phyloP scores from a whole-genome alignment of 2,888 invertebrate genomes.

The Nysson spinosus region DNA sequence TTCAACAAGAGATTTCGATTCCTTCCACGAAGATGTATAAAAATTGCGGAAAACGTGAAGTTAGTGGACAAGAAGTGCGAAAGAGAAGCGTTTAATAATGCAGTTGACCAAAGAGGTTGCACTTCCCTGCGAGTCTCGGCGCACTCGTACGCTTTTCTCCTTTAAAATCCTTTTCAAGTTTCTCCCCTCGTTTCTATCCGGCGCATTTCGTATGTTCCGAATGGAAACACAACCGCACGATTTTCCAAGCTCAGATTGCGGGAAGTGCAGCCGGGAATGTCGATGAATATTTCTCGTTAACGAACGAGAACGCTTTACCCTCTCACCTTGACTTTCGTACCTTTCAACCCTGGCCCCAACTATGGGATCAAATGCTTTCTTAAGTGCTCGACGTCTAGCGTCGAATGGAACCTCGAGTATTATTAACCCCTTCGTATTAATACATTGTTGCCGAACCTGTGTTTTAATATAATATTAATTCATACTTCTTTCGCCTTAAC shows the following conservation, averaged over 20 bases:
- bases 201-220: too few relatives aligned
- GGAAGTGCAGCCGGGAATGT: neutral
- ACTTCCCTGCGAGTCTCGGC: neutral
- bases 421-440: too few relatives aligned
- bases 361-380: neutral
- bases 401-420: neutral
- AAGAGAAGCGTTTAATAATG: neutral
- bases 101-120: neutral
- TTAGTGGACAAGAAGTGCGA: neutral
- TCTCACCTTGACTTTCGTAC: conserved; percentile 38
- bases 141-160: conserved; percentile 5
- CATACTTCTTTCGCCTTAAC: neutral
- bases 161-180: neutral
- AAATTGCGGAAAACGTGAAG: too few relatives aligned
- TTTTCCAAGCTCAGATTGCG: too few relatives aligned
- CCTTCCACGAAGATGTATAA: too few relatives aligned
- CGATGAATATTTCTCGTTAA: conserved; percentile 49
- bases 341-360: conserved; percentile 9
- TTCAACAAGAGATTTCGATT: too few relatives aligned
- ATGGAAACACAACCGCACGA: too few relatives aligned
- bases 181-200: conserved; percentile 2
- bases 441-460: neutral
- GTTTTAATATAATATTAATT: neutral
- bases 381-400: conserved; percentile 1
- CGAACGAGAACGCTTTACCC: conserved; percentile 30